These are phyloP conservation scores for Caenorhabditis drosophilae DNA, from an alignment of 2,888 invertebrate genomes.

Conservation along the genomic window DNA sequence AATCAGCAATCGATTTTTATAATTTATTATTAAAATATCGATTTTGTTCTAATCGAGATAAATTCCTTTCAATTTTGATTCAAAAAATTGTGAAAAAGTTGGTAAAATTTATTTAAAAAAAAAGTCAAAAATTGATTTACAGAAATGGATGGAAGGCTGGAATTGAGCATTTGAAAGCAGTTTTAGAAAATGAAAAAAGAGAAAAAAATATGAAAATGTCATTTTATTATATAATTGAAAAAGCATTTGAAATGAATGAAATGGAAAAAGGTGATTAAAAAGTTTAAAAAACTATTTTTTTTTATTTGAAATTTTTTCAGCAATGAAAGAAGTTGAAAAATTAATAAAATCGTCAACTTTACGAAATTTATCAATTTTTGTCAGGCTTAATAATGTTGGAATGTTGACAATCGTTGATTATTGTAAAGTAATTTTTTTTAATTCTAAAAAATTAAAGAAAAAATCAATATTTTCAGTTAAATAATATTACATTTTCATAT, in stretches of 20 bases:
- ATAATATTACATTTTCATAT: too few relatives aligned
- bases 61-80: slow-evolving; percentile 15
- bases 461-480: slow-evolving; percentile 5
- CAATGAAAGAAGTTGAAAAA: neutral
- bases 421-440: slow-evolving; percentile 16
- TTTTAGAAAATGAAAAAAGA: slow-evolving; percentile 14
- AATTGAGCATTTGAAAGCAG: neutral
- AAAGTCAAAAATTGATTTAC: neutral
- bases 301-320: slow-evolving; percentile 4
- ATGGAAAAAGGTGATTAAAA: slow-evolving; percentile 13
- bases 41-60: slow-evolving; percentile 32
- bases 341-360: slow-evolving; percentile 6
- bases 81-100: slow-evolving; percentile 14
- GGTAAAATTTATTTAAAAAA: neutral
- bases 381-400: neutral
- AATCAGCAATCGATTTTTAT: slow-evolving; percentile 14
- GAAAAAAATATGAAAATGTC: slow-evolving; percentile 24
- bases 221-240: slow-evolving; percentile 17
- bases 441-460: too few relatives aligned
- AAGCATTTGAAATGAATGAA: slow-evolving; percentile 8
- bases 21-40: slow-evolving; percentile 25
- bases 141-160: slow-evolving; percentile 19
- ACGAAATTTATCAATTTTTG: slow-evolving; percentile 13
- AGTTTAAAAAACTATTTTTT: neutral
- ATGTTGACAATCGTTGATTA: slow-evolving; percentile 10